Percentiles rank a stretch among this genome's conserved stretches.
Evolutionary conservation across 2,113 vertebrate genomes (phyloP).

Genomic region (Prinia subflava): DNA sequence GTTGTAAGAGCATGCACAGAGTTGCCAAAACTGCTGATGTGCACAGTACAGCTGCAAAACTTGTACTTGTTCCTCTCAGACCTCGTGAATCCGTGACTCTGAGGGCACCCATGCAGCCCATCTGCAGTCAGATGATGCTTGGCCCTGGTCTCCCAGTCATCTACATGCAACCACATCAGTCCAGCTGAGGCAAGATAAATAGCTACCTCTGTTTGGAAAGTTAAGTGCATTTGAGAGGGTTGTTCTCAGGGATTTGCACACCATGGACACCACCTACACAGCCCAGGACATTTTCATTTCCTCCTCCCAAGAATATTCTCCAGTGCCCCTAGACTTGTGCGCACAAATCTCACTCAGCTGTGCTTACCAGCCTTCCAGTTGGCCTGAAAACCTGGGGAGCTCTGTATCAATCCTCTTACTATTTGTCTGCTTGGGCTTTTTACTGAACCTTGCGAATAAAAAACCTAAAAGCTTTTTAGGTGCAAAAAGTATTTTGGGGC

Average conservation of each 20-base stretch:
- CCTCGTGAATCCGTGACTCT: neutral
- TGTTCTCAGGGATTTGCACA: neutral
- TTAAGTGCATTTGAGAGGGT: neutral
- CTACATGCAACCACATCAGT: neutral
- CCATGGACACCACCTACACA: neutral
- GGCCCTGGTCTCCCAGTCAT: neutral
- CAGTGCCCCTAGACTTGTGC: neutral
- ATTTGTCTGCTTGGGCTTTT: neutral
- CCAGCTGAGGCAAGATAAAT: neutral
- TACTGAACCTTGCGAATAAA: neutral
- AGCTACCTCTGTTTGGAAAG: neutral
- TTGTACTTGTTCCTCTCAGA: neutral
- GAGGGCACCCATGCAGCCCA: rapidly evolving
- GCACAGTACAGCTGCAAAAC: neutral
- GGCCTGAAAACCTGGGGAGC: neutral
- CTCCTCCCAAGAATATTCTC: neutral
- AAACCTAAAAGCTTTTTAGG: neutral
- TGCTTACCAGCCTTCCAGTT: neutral
- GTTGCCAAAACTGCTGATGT: neutral
- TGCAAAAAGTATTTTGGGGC: neutral
- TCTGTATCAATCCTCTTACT: neutral
- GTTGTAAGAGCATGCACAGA: too few species aligned
- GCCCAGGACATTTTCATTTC: neutral
- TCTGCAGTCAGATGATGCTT: neutral
- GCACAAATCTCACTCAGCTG: neutral